A percentile compares a stretch with the other conserved stretches of the same genome.
These are phyloP conservation scores for Portunus trituberculatus DNA, from an alignment of 1,140 invertebrate genomes.

Conservation along the genomic window DNA sequence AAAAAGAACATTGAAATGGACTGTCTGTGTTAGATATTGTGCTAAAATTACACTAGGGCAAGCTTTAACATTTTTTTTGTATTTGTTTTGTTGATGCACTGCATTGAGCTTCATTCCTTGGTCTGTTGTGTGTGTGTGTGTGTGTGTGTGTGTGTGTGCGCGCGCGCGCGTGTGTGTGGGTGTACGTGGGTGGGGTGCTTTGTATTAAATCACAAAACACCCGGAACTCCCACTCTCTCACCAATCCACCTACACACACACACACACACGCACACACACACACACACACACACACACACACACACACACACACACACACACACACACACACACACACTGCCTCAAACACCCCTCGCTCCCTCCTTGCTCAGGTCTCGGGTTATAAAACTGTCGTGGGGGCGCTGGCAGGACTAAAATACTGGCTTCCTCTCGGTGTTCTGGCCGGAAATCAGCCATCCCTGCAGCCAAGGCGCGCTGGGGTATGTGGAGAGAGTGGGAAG, in stretches of 20 bases:
- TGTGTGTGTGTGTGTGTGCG: too few species aligned
- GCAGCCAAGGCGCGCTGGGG: constrained; percentile 26
- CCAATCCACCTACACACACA: not conserved
- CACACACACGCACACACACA: not conserved
- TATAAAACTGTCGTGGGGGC: constrained; percentile 63
- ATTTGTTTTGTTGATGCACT: too few species aligned
- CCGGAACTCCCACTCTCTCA: too few species aligned
- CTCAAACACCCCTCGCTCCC: not conserved
- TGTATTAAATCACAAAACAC: too few species aligned
- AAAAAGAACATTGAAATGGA: too few species aligned
- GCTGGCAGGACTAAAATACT: constrained; percentile 64
- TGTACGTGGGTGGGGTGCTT: too few species aligned
- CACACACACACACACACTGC: constrained; percentile 47
- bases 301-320: not conserved
- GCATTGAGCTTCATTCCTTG: too few species aligned
- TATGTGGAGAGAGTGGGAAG: not conserved
- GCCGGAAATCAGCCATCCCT: constrained; percentile 68
- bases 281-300: constrained; percentile 35
- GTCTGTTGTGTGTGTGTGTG: too few species aligned
- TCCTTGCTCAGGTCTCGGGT: constrained; percentile 31
- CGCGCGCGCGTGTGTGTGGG: too few species aligned
- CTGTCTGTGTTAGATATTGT: too few species aligned
- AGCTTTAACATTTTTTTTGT: too few species aligned
- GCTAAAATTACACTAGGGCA: too few species aligned
- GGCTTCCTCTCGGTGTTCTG: constrained; percentile 64